Percentiles rank a stretch among this genome's conserved stretches.
These are phyloP conservation scores for Acanthoscelides obtectus DNA, from an alignment of 2,888 invertebrate species.

Conservation along the genomic window DNA sequence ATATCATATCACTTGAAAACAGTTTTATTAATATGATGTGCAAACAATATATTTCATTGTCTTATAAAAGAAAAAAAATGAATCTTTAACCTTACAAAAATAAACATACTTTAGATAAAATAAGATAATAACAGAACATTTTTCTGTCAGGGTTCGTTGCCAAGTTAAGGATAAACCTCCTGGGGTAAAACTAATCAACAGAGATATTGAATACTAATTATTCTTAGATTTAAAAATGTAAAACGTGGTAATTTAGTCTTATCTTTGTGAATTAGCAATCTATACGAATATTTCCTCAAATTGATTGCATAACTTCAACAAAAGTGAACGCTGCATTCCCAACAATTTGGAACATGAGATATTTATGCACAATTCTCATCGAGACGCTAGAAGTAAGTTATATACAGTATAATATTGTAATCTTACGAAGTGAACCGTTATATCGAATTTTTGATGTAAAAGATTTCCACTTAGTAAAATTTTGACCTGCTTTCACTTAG, in stretches of 20 bases:
- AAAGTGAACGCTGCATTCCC: neutral
- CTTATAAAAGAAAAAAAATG: too few species aligned
- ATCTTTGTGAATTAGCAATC: neutral
- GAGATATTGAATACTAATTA: too few species aligned
- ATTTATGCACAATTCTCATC: neutral
- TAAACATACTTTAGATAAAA: too few species aligned
- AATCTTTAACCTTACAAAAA: too few species aligned
- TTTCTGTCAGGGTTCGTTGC: too few species aligned
- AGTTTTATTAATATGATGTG: too few species aligned
- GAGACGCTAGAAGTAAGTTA: neutral
- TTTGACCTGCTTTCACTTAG: neutral
- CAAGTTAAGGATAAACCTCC: too few species aligned
- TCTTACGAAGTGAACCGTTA: neutral
- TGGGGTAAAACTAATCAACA: too few species aligned
- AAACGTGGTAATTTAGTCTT: neutral
- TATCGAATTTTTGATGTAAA: neutral
- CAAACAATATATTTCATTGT: too few species aligned
- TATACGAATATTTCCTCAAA: neutral
- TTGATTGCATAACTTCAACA: neutral
- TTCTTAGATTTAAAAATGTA: too few species aligned
- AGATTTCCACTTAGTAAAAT: neutral
- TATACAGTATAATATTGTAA: neutral
- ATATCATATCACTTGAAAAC: too few species aligned
- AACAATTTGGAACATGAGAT: neutral
- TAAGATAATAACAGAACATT: too few species aligned